Conservation (phyloP, 2,113 vertebrate genomes). For the Anseranas semipalmata region DNA sequence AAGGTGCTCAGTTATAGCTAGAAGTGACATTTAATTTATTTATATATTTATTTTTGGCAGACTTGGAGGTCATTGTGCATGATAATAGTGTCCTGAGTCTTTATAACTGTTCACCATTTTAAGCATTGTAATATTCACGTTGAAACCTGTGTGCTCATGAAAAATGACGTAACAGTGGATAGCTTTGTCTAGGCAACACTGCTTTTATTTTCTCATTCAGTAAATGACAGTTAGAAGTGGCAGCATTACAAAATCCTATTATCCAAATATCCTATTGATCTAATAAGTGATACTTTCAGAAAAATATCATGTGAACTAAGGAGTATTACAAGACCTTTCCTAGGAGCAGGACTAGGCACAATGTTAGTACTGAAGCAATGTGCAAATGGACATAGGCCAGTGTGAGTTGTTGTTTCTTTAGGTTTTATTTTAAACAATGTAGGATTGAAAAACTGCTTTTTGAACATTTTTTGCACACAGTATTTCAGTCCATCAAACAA, state of each 20-base stretch:
- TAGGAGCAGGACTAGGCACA: not conserved
- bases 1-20: not conserved
- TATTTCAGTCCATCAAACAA: not conserved
- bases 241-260: not conserved
- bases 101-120: not conserved
- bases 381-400: not conserved
- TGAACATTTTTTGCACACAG: not conserved
- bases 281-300: not conserved
- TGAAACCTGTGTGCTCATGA: not conserved
- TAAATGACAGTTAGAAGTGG: not conserved
- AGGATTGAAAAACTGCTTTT: not conserved
- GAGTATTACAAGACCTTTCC: not conserved
- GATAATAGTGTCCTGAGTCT: not conserved
- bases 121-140: not conserved
- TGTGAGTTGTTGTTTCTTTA: not conserved
- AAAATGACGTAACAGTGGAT: not conserved
- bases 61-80: not conserved
- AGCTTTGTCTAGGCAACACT: not conserved
- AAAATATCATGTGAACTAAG: not conserved
- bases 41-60: not conserved
- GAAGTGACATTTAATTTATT: not conserved
- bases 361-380: not conserved
- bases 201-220: not conserved
- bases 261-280: not conserved
- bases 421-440: not conserved